Base-by-base conservation (phyloP, 2,888 invertebrate species). In the Lithophane socia region DNA sequence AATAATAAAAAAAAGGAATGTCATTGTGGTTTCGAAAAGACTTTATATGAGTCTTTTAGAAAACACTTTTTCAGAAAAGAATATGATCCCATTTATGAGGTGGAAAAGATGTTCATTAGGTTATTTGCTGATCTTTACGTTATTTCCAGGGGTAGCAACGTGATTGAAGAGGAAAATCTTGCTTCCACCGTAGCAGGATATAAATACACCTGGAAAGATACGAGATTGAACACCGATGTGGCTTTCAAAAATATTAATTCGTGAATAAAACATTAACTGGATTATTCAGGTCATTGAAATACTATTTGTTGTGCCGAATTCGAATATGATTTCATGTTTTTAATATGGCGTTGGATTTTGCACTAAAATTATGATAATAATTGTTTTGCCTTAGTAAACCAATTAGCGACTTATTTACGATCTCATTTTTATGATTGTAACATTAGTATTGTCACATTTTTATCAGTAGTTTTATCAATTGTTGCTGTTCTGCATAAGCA, bases 161-260 rank as follows among this genome's bases (percentile, higher is more conserved):
- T 95, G 3, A 95, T 96, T n/a, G 95, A 94, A 82, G 96, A 95
- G 85, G 95, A 96, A 87, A 92, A 91, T 64, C 66, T 89, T 8
- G 91, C 84, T 13, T 91, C 94, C 0, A 94, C 94, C 0, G 75
- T 91, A 7, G 87, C 94, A 2, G 90, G 85, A 13, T 90, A 91
- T 24, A 93, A 91, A 81, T 93, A 90, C 42, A 93, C 92, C 2
- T 91, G 89, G 21, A 87, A 80, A 49, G 92, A 92, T 56, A 83
- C 82, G 2, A 88, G 74, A 29, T 73, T 94, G 12, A 86, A 75
- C 10, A 89, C 90, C 60, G 83, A 94, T 65, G 80, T 91, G 37
- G 82, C 83, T 61, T 95, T 91, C 73, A 95, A 91, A 82, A 96
- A 96, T 81, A 94, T 96, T 37, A 90, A 96, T 76, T 88, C 91